Base-by-base conservation (phyloP, 2,113 vertebrate species). In the Pipra filicauda region DNA sequence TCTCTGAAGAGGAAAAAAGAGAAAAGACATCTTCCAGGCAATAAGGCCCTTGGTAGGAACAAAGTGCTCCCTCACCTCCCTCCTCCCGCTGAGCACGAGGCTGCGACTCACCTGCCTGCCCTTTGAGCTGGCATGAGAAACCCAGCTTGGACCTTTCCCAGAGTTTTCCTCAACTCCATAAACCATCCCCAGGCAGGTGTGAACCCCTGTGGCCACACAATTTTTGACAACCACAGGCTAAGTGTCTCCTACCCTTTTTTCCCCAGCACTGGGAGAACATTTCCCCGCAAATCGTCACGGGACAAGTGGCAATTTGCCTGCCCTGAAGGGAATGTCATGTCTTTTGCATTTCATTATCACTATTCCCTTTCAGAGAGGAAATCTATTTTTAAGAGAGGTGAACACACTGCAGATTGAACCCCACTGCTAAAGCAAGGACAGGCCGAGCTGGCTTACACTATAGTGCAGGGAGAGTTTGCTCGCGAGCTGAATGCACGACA, bases 401-500 rank as follows among this genome's bases (percentile, higher is more conserved):
- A 23, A 61, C 5, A 24, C 2, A 14, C 22, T 15, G n/a, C 27
- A 27, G 33, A 9, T 12, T 19, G n/a, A 33, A 33, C 7, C 39
- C 27, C 2, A 2, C 15, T 66, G 33, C 66, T 73, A 22, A 48
- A 55, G 3, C 4, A n/a, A 21, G 55, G 33, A 24, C 54, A 51
- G 57, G n/a, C 24, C 58, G 59, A 18, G 35, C 31, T 54, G 71
- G n/a, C 98, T 97, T 97, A 99, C 99, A 1, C 96, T 97, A 57
- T 97, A 98, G 87, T 98, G 98, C 74, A 99, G 97, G 39, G 98
- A 98, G 65, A 99, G 94, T 94, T 99, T 99, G 98, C 99, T 99
- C 2, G 99, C 99, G 37, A 99, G 97, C 93, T 99, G 99, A 30
- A 99, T 46, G 16, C 99, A 99, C 0, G 99, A 98, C 91, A 99